Base-by-base conservation (phyloP, 2,888 invertebrate species). In the Sinodicranocentrus sp. region DNA sequence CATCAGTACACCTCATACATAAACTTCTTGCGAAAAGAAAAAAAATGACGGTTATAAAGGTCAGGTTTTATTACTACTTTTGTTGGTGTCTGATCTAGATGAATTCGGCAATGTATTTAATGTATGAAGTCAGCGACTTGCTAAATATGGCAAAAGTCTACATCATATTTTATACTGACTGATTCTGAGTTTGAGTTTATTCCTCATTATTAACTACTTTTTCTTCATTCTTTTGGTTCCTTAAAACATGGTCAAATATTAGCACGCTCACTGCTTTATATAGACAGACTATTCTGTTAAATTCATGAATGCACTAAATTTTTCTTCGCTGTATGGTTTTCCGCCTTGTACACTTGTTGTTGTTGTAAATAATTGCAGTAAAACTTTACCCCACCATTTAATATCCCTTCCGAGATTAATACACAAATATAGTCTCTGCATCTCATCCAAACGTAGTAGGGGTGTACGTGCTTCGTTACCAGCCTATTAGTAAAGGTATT, bases 41-140 rank as follows among this genome's bases (percentile, higher is more conserved):
- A 77, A 77, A 43, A 79, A 72, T 71, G 79, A 72, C 79, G 72
- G 54, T 72, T 72, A 79, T 79, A 79, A 71, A 79, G 79, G 79
- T 79, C 79, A 79, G 79, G 72, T 71, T 79, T 79, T 79, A 79
- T 79, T 72, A 72, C 65, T 57, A 25, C 61, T 71, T 72, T 77
- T 79, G 44, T 52, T 72, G 71, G 52, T 73, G 63, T 61, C 59
- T 73, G 43, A 52, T 10, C 5, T 33, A 59, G 43, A 57, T 57
- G 57, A 59, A 72, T 59, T 72, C 71, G 43, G 43, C 71, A 70
- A 43, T 72, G 54, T 33, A 54, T 52, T 52, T 17, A 68, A 26
- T 25, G 68, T 48, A 70, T 21, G 70, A 19, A 28, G 70, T 2
- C 21, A 54, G 13, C n/a, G 54, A 1, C 8, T 19, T 61, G 23